These are phyloP conservation scores for Syngnathus scovelli DNA, from an alignment of 2,113 vertebrate species.

Conservation along the genomic window DNA sequence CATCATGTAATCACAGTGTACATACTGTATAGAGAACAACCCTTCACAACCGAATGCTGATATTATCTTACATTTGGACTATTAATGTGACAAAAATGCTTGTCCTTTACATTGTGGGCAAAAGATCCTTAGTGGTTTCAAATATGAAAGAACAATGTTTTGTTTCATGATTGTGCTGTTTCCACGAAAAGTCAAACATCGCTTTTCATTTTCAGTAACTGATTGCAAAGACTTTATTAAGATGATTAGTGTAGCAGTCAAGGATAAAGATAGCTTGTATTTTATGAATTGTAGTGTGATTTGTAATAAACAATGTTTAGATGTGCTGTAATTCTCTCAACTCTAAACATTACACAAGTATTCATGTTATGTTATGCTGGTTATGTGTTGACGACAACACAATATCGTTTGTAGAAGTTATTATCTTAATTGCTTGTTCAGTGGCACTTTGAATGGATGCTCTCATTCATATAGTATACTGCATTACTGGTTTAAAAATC, in stretches of 20 bases:
- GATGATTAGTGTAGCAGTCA: neutral
- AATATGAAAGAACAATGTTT: neutral
- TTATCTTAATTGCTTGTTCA: conserved; percentile 13
- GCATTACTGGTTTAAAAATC: conserved; percentile 36
- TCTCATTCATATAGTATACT: conserved; percentile 23
- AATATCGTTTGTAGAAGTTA: conserved; percentile 6
- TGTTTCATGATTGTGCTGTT: neutral
- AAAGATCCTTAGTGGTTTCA: neutral
- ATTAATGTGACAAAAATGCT: neutral
- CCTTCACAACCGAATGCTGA: too few relatives aligned
- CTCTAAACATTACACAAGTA: neutral
- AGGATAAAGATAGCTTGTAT: neutral
- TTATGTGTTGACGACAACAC: conserved; percentile 26
- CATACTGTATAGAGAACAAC: too few relatives aligned
- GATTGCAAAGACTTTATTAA: neutral
- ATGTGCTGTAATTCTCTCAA: neutral
- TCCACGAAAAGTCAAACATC: neutral
- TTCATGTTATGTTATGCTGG: conserved; percentile 4
- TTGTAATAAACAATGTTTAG: neutral
- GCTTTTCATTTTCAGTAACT: neutral
- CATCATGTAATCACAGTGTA: neutral
- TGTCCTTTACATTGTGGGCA: neutral
- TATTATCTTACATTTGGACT: neutral
- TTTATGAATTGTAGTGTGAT: neutral
- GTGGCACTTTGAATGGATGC: conserved; percentile 10